Conservation (phyloP, 2,113 vertebrate genomes). For the Atlantisia rogersi region DNA sequence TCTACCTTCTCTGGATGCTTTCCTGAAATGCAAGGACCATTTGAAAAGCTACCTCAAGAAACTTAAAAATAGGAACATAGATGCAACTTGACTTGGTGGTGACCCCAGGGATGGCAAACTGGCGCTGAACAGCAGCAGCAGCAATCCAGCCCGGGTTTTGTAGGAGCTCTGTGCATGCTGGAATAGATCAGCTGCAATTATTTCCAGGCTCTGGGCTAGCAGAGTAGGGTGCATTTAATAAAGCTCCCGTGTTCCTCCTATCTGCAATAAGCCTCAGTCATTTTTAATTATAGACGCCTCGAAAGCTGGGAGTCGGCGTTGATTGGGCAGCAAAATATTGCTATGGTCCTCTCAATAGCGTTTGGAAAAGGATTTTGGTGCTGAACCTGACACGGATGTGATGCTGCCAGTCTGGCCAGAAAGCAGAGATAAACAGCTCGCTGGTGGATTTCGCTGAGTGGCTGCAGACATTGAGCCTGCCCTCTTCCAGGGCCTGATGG, state of each 20-base stretch:
- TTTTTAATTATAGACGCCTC: constrained; percentile 28
- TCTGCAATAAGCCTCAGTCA: constrained; percentile 27
- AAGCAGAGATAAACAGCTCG: background rate
- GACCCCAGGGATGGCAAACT: background rate
- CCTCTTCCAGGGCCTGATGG: background rate
- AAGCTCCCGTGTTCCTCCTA: background rate
- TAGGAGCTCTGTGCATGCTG: background rate
- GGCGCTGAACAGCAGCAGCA: background rate
- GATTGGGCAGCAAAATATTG: constrained; percentile 36
- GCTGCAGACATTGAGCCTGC: background rate
- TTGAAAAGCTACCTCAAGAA: background rate
- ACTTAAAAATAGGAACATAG: background rate
- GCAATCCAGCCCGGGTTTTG: constrained; percentile 37
- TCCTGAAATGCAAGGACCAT: background rate
- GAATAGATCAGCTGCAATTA: constrained; percentile 42
- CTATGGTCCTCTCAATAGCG: background rate
- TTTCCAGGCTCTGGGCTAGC: constrained; percentile 14
- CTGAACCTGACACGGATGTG: background rate
- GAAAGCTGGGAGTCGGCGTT: background rate
- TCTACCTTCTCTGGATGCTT: background rate
- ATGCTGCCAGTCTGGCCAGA: constrained; percentile 15
- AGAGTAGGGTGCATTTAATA: constrained; percentile 55
- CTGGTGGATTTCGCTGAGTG: constrained; percentile 14
- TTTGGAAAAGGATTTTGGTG: background rate
- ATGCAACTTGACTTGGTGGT: background rate